A percentile compares a stretch with the other conserved stretches of the same genome.
Conservation (phyloP, 2,113 vertebrate genomes). For the Rhombomys opimus region DNA sequence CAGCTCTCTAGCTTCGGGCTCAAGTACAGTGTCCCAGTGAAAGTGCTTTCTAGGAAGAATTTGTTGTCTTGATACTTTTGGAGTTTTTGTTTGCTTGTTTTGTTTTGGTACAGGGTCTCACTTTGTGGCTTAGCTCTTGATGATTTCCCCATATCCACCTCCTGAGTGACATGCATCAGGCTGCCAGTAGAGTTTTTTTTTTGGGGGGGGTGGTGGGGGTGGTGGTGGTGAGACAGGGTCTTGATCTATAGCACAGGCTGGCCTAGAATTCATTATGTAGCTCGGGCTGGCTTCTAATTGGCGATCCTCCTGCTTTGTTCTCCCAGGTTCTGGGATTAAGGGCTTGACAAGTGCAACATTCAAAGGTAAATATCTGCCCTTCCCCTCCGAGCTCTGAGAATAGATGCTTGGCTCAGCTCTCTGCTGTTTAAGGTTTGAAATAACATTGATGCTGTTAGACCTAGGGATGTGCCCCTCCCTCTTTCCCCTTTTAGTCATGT, state of each 20-base stretch:
- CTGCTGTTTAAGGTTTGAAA: conserved; percentile 8
- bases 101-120: not conserved
- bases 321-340: not conserved
- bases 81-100: not conserved
- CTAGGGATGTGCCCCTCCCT: not conserved
- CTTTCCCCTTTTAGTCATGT: not conserved
- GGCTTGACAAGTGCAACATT: not conserved
- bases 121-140: not conserved
- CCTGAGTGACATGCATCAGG: not conserved
- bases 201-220: not conserved
- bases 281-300: not conserved
- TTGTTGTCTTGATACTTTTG: not conserved
- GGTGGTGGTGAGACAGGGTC: not conserved
- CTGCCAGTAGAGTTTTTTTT: not conserved
- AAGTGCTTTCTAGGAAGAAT: not conserved
- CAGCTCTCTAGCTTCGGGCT: not conserved
- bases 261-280: not conserved
- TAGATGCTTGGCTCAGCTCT: not conserved
- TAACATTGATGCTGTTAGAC: not conserved
- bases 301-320: not conserved
- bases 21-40: not conserved
- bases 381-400: not conserved
- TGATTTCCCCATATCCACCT: not conserved
- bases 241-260: not conserved
- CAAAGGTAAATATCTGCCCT: not conserved